A percentile compares a stretch with the other conserved stretches of the same genome.
Evolutionary conservation across 2,888 invertebrate species (phyloP).

Genomic region (Entomobrya multifasciata): DNA sequence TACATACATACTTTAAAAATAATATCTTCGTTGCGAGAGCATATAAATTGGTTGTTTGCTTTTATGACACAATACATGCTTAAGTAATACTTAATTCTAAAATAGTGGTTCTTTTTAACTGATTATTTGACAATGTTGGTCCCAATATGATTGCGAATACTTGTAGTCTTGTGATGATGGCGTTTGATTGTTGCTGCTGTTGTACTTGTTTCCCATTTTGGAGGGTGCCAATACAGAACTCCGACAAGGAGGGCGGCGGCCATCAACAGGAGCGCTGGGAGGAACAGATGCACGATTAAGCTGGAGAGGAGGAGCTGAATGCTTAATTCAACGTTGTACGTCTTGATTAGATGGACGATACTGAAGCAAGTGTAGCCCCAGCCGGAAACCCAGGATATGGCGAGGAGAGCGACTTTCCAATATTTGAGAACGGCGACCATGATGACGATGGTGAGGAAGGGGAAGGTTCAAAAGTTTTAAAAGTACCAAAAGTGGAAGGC

Average conservation of each 20-base stretch:
- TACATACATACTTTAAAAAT: no score
- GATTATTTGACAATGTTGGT: conserved; percentile 65
- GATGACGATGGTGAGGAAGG: no score
- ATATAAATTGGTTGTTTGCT: no score
- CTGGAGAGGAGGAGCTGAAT: conserved; percentile 68
- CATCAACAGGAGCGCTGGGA: conserved; percentile 65
- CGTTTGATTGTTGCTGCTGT: no score
- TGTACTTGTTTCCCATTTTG: conserved; percentile 12
- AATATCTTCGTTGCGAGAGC: no score
- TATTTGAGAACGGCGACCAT: conserved; percentile 45
- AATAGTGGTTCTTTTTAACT: no score
- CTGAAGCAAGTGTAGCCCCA: conserved; percentile 71
- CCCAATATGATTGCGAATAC: conserved; percentile 32
- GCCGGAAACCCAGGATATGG: conserved; percentile 67
- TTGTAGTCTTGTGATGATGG: background rate
- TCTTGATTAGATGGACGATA: conserved; percentile 63
- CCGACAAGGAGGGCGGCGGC: conserved; percentile 57
- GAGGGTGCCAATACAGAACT: conserved; percentile 61
- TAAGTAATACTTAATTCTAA: background rate
- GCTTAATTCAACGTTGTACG: conserved; percentile 69
- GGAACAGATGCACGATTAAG: conserved; percentile 69
- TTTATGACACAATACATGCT: no score
- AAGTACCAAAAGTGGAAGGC: no score
- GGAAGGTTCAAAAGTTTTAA: no score
- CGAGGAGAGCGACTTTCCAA: conserved; percentile 67